These are phyloP conservation scores for Chrysolophus pictus DNA, from an alignment of 2,797 vertebrate species.

Conservation along the genomic window DNA sequence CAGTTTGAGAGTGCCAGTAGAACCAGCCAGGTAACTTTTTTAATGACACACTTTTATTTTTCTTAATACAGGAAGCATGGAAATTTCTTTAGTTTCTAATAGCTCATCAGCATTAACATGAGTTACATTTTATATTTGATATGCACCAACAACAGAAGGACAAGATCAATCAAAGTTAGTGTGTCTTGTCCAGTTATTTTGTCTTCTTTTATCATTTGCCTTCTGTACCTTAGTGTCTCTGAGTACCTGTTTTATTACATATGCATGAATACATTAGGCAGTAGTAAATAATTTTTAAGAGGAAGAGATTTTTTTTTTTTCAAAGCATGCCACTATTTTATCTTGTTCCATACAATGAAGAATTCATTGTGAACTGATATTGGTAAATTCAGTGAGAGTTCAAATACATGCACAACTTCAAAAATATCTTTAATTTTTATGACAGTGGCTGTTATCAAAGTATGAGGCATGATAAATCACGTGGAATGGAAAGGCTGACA, in stretches of 20 bases:
- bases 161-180: background rate
- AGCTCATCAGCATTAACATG: background rate
- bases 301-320: background rate
- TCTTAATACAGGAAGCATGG: background rate
- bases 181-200: background rate
- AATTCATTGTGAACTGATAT: background rate
- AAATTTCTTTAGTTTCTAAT: background rate
- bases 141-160: background rate
- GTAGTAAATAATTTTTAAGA: background rate
- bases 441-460: background rate
- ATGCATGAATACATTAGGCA: background rate
- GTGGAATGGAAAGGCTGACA: background rate
- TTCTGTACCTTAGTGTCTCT: background rate
- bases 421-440: background rate
- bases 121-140: background rate
- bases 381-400: background rate
- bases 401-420: background rate
- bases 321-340: background rate
- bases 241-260: background rate
- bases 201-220: accelerated
- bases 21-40: background rate
- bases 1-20: background rate
- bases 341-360: background rate
- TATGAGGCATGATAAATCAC: background rate
- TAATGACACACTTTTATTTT: background rate